Conservation (phyloP, 2,797 vertebrate genomes). For the Gymnopithys bicolor region DNA sequence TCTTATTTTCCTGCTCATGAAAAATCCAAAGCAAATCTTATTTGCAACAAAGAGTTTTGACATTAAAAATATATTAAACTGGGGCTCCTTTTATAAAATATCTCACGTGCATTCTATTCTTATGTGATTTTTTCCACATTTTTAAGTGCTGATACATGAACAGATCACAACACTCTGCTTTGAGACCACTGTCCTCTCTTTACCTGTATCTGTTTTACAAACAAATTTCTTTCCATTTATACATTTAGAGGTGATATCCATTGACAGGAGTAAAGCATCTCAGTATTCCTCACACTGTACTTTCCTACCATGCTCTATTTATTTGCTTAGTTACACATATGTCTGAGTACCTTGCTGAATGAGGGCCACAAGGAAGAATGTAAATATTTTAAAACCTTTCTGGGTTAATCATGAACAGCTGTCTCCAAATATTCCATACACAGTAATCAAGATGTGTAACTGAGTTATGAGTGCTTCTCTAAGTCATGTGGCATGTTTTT, state of each 20-base stretch:
- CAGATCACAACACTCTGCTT: neutral
- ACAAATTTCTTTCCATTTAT: neutral
- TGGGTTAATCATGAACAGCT: conserved; percentile 46
- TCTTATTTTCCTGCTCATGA: conserved; percentile 1
- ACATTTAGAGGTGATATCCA: neutral
- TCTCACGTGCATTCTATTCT: neutral
- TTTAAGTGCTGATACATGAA: neutral
- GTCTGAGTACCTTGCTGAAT: conserved; percentile 36
- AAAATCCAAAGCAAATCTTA: conserved; percentile 54
- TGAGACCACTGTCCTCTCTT: neutral
- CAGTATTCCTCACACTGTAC: neutral
- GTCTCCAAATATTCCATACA: conserved; percentile 8
- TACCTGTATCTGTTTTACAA: neutral
- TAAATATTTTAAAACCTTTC: conserved; percentile 58
- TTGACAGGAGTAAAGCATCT: neutral
- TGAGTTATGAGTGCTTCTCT: neutral
- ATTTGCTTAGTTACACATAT: conserved; percentile 24
- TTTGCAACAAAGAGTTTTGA: neutral
- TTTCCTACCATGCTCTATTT: conserved; percentile 1
- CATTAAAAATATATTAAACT: conserved; percentile 48
- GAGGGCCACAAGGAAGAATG: conserved; percentile 16
- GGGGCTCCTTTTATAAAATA: neutral
- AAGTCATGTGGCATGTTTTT: neutral
- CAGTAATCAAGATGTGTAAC: conserved; percentile 29
- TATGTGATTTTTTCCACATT: neutral